Base-by-base conservation (phyloP, 2,888 invertebrate species). In the Scaptomyza cyrtandrae region DNA sequence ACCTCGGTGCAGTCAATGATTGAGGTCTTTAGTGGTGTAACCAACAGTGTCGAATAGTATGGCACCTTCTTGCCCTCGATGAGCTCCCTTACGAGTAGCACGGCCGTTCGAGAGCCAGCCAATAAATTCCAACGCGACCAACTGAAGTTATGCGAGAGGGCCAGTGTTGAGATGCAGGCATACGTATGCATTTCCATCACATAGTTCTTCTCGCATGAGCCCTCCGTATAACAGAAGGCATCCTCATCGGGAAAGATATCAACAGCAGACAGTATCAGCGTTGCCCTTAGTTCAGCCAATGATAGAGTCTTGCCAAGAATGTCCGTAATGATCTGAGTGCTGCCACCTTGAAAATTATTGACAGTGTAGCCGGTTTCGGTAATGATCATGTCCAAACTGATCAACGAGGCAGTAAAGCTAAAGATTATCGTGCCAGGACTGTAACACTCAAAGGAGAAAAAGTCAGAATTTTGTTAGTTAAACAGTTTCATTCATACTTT, bases 211-310 rank as follows among this genome's bases (percentile, higher is more conserved):
- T 95, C 94, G 82, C 95, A 94, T 39, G 94, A 91, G 2, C 91
- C 94, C 86, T 96, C 95, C 1, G 96, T 92, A 88, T 96, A 95
- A 85, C 94, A 94, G 88, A 95, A 95, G 0, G 94, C 95, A 90
- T 97, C 97, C 77, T 94, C 94, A 54, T 95, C 95, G 0, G 97
- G 97, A 89, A 97, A 97, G 65, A 97, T 93, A 86, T 97, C 97
- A 59, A 97, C 95, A 0, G 97, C 96, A 0, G 95, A 95, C 2
- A 93, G 93, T 6, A 94, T 94, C 6, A 92, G 80, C 7, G 82
- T 89, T 33, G 89, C 78, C 71, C 90, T 91, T 2, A 92, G 76
- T 43, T 90, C 90, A n/a, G 80, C 57, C 37, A 92, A 69, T 0
- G 88, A 85, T 3, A 91, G 37, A 0, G 88, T 89, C 62, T 87